Evolutionary conservation across 2,888 invertebrate species (phyloP).

Genomic region (Polia nebulosa): DNA sequence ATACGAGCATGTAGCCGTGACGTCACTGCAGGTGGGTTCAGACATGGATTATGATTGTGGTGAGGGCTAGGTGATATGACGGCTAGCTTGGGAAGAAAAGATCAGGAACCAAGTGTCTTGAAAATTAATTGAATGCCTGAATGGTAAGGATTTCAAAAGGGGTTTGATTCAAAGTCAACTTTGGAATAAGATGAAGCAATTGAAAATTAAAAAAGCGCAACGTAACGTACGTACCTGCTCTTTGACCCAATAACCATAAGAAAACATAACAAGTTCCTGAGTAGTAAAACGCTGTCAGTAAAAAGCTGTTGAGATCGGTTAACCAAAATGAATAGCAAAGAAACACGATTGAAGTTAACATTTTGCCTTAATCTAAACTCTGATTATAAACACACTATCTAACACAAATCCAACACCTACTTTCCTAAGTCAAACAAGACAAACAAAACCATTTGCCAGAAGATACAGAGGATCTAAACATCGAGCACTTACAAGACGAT

Average conservation of each 20-base stretch:
- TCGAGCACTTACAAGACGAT: conserved; percentile 10
- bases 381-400: neutral
- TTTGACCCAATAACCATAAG: neutral
- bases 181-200: no score
- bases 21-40: conserved; percentile 51
- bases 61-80: conserved; percentile 17
- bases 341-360: neutral
- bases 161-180: no score
- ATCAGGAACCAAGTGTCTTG: neutral
- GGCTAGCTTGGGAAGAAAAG: neutral
- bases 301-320: neutral
- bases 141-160: neutral
- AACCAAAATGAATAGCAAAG: neutral
- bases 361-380: no score
- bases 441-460: conserved; percentile 36
- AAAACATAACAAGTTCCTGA: neutral
- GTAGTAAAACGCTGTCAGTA: neutral
- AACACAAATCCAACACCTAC: neutral
- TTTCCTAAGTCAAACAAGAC: neutral
- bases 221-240: no score
- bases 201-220: no score
- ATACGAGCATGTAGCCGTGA: conserved; percentile 39
- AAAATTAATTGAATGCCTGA: neutral
- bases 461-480: neutral
- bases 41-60: conserved; percentile 25